Conservation (phyloP, 2,797 vertebrate species). For the Sebastes umbrosus region DNA sequence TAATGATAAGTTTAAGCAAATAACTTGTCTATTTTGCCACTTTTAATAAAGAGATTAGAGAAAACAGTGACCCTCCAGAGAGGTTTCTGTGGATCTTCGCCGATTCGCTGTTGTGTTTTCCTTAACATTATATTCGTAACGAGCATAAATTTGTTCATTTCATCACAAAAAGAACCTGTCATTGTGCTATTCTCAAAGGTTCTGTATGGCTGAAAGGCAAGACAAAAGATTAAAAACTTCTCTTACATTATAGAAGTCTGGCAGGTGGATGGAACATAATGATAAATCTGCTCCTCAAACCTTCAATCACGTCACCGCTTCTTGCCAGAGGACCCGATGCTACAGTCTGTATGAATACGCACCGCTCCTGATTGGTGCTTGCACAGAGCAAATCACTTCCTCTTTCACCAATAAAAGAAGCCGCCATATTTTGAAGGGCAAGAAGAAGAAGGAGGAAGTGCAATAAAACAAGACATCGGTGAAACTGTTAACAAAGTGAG, state of each 20-base stretch:
- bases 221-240: not conserved
- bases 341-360: not conserved
- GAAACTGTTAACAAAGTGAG: not conserved
- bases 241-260: not conserved
- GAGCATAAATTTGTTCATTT: not conserved
- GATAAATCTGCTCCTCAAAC: not conserved
- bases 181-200: not conserved
- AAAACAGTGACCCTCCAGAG: not conserved
- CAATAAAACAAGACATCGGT: not conserved
- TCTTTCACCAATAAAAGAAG: not conserved
- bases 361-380: not conserved
- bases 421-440: not conserved
- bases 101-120: too few species aligned
- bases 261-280: constrained; percentile 7
- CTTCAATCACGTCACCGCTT: not conserved
- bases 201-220: not conserved
- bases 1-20: not conserved
- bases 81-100: not conserved
- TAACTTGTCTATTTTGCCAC: not conserved
- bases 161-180: not conserved
- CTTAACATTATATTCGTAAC: not conserved
- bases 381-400: not conserved
- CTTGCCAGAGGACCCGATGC: not conserved
- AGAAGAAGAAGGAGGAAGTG: not conserved
- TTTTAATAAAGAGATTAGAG: not conserved